Base-by-base conservation (phyloP, 2,888 invertebrate species). In the Halictus quadricinctus region DNA sequence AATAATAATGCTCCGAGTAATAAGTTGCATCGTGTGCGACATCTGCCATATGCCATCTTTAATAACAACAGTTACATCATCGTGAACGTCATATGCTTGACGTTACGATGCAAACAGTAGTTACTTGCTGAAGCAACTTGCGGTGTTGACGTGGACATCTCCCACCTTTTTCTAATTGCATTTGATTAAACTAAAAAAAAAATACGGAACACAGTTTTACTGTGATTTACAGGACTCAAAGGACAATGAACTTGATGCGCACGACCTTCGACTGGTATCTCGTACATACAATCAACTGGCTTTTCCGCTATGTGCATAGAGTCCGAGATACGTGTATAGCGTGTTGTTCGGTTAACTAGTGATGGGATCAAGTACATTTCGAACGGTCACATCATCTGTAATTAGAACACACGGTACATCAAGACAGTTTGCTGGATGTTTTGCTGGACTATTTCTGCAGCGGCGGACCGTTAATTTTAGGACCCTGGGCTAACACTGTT, bases 221-320 rank as follows among this genome's bases (percentile, higher is more conserved):
- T 29, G 25, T 72, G 41, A 41, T 76, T 76, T 46, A 75, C 73
- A 58, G 72, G 60, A 76, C 60, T 77, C n/a, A 13, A 80, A 85
- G 91, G 87, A 77, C 91, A 79, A 88, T 91, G 91, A 91, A 91
- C 91, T 84, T 86, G 46, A 78, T 46, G 80, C 80, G 87, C 86
- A 87, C 91, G 89, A 89, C 91, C 91, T 91, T 91, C 88, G 83
- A 81, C 83, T 83, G 76, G 80, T 79, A 84, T 88, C 84, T 83
- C 69, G 69, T 41, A 69, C 84, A 86, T n/a, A 43, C 84, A 87
- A 91, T 92, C 92, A 87, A 80, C 87, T 86, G 74, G 84, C 83
- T 88, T 87, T 81, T 88, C 81, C 88, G 74, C 77, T 80, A 79
- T 58, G 76, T 60, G 41, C 69, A 12, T 69, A 69, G 54, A 75